Base-by-base conservation (phyloP, 2,113 vertebrate species). In the Rhinopomastus cyanomelas region DNA sequence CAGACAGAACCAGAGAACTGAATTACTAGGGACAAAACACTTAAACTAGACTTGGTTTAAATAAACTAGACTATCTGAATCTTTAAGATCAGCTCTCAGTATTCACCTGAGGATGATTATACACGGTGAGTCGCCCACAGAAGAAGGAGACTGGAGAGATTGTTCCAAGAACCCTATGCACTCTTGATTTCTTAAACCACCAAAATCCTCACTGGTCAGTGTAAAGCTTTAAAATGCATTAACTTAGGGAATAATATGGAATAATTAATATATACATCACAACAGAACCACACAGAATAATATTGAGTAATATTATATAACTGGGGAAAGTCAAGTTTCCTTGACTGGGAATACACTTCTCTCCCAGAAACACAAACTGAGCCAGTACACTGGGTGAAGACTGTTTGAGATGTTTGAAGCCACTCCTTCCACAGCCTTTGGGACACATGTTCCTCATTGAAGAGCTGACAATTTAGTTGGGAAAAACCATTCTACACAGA, bases 331-430 rank as follows among this genome's bases (percentile, higher is more conserved):
- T 5, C 86, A 84, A 73, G n/a, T 34, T 46, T 18, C 15, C 36
- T 16, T 15, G 0, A 21, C 49, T 21, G 42, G 65, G 39, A 87
- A 62, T 1, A 3, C 3, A 15, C 53, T 82, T 95, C 88, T 95
- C 72, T 69, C 78, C 64, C 72, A 71, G 59, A 72, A 97, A 91
- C 83, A 94, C 89, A 88, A 95, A 93, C 91, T 92, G 91, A 92
- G 76, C 13, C 17, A 56, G 49, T 42, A 52, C 73, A 85, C 57
- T 74, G 48, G 83, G 79, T 94, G 79, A 69, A 14, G 36, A 75
- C 34, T 92, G 46, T 57, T 88, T 94, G 2, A 0, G 81, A 29
- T 64, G 9, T 60, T 71, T 2, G 1, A 81, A 93, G 12, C 15
- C 14, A 23, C 51, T 92, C 60, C 8, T 92, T 60, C 55, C 42